Evolutionary conservation across 2,113 vertebrate genomes (phyloP).

Genomic region (Oreocharis arfaki): DNA sequence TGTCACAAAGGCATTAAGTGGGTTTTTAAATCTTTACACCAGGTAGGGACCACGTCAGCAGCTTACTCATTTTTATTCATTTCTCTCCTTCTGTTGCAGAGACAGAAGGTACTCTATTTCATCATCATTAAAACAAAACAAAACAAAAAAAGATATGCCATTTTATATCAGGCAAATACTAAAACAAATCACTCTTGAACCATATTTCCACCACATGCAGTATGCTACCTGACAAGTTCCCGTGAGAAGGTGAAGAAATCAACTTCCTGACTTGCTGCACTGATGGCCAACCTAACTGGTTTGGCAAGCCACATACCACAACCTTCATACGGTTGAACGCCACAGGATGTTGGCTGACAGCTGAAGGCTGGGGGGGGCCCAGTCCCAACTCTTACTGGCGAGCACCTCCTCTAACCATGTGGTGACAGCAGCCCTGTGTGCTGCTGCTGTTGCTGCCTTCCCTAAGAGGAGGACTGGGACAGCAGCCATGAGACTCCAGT

Average conservation of each 20-base stretch:
- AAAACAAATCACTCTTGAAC: not conserved
- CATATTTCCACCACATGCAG: not conserved
- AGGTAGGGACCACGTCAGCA: not conserved
- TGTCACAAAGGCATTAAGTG: not conserved
- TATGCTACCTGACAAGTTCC: not conserved
- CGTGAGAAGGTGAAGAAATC: not conserved
- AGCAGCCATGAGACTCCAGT: not conserved
- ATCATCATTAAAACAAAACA: not conserved
- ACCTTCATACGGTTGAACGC: accelerated
- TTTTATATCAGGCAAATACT: not conserved
- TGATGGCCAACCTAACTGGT: not conserved
- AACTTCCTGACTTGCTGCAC: not conserved
- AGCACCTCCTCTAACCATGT: accelerated
- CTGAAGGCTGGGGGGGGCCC: not conserved
- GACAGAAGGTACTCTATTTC: not conserved
- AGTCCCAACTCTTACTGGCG: not conserved
- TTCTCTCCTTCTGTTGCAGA: not conserved
- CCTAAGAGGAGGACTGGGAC: not conserved
- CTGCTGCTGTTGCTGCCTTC: not conserved
- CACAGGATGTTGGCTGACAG: not conserved
- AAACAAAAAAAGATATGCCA: not conserved
- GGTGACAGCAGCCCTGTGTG: not conserved
- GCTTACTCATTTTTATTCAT: not conserved
- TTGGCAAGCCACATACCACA: not conserved
- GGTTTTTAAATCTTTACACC: not conserved